Evolutionary conservation across 2,888 invertebrate genomes (phyloP).

Genomic region (Hirtodrosophila alboralis): DNA sequence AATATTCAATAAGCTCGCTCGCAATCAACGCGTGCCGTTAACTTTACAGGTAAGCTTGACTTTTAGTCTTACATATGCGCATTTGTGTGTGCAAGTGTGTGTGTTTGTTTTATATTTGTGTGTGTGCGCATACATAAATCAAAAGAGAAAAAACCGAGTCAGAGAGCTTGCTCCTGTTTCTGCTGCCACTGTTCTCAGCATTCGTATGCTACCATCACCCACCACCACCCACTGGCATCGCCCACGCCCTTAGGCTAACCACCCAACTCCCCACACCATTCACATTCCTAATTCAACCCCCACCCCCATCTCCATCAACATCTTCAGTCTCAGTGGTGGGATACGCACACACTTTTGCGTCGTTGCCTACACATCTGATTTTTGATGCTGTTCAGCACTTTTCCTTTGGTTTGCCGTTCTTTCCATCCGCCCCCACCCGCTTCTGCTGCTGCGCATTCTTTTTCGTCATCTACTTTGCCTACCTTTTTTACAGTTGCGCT

Average conservation of each 20-base stretch:
- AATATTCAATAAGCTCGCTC: constrained; percentile 65
- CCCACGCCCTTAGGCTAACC: constrained; percentile 40
- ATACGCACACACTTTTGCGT: constrained; percentile 74
- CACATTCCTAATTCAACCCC: no score
- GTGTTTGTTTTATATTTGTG: no score
- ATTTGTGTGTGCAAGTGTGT: constrained; percentile 3
- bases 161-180: constrained; percentile 50
- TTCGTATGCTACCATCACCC: no score
- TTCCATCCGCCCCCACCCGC: constrained; percentile 3
- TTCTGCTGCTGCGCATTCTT: constrained; percentile 15
- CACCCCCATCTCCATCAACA: constrained; percentile 29
- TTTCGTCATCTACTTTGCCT: constrained; percentile 21
- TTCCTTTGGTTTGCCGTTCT: constrained; percentile 1
- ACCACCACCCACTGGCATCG: constrained; percentile 8
- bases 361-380: constrained; percentile 42
- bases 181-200: constrained; percentile 39
- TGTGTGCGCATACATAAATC: constrained; percentile 50
- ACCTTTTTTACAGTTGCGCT: constrained; percentile 43
- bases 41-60: constrained; percentile 71
- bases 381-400: constrained; percentile 41
- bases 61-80: constrained; percentile 46
- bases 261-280: constrained; percentile 40
- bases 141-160: constrained; percentile 40
- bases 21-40: constrained; percentile 68
- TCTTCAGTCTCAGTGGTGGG: constrained; percentile 54